These are phyloP conservation scores for Folsomia manolachei DNA, from an alignment of 2,888 invertebrate genomes.

Conservation along the genomic window DNA sequence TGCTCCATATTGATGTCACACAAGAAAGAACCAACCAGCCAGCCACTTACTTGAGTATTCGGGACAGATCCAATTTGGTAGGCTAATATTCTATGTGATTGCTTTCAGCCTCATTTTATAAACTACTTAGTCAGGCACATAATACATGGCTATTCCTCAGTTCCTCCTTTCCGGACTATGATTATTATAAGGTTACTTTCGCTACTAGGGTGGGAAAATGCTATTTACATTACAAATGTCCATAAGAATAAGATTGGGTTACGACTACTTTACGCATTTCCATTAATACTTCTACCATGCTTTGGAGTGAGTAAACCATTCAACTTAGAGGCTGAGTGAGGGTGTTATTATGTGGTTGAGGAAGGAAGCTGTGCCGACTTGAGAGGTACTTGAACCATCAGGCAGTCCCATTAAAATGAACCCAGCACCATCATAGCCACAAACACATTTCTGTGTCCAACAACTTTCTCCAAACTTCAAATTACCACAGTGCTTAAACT, in stretches of 20 bases:
- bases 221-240: background rate
- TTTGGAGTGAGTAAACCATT: too few relatives aligned
- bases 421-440: background rate
- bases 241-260: background rate
- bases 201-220: background rate
- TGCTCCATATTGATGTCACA: background rate
- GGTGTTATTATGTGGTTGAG: background rate
- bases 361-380: background rate
- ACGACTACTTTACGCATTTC: background rate
- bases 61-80: background rate
- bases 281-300: background rate
- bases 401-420: background rate
- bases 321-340: too few relatives aligned
- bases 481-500: background rate
- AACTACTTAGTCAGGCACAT: background rate
- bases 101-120: background rate
- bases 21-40: background rate
- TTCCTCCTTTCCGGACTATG: too few relatives aligned
- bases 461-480: background rate
- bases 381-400: background rate
- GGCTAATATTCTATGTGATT: background rate
- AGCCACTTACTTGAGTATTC: background rate
- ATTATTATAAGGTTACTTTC: background rate
- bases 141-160: background rate
- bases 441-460: too few relatives aligned